These are phyloP conservation scores for Sturmia bella DNA, from an alignment of 2,888 invertebrate species.

Conservation along the genomic window DNA sequence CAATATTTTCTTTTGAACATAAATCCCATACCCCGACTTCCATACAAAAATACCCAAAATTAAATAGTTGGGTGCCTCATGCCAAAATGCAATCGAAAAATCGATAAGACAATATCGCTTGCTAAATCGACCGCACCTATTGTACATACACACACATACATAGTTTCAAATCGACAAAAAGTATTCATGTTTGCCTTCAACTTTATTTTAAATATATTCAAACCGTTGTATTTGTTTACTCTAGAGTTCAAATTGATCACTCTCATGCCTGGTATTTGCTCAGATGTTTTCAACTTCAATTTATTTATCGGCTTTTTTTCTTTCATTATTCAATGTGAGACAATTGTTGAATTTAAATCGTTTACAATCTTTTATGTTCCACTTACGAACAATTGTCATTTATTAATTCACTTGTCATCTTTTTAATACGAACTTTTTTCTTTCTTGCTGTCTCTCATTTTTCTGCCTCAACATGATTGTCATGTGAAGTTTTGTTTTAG, in stretches of 20 bases:
- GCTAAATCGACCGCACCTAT: too few species aligned
- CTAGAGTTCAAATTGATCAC: neutral
- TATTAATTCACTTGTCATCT: slow-evolving; percentile 69
- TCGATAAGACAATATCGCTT: too few species aligned
- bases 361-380: slow-evolving; percentile 65
- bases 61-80: too few species aligned
- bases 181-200: too few species aligned
- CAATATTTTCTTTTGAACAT: too few species aligned
- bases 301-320: slow-evolving; percentile 36
- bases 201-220: too few species aligned
- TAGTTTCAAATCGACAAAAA: too few species aligned
- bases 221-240: too few species aligned
- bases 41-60: too few species aligned
- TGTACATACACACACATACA: too few species aligned
- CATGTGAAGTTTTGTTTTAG: slow-evolving; percentile 60
- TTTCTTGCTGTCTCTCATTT: neutral
- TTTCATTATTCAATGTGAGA: slow-evolving; percentile 46
- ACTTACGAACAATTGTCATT: slow-evolving; percentile 68
- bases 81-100: too few species aligned
- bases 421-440: slow-evolving; percentile 48
- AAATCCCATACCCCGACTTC: too few species aligned
- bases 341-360: slow-evolving; percentile 61
- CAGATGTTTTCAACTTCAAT: slow-evolving; percentile 19
- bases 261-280: neutral
- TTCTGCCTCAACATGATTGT: slow-evolving; percentile 49